Evolutionary conservation across 2,113 vertebrate species (phyloP).

Genomic region (Vombatus ursinus): DNA sequence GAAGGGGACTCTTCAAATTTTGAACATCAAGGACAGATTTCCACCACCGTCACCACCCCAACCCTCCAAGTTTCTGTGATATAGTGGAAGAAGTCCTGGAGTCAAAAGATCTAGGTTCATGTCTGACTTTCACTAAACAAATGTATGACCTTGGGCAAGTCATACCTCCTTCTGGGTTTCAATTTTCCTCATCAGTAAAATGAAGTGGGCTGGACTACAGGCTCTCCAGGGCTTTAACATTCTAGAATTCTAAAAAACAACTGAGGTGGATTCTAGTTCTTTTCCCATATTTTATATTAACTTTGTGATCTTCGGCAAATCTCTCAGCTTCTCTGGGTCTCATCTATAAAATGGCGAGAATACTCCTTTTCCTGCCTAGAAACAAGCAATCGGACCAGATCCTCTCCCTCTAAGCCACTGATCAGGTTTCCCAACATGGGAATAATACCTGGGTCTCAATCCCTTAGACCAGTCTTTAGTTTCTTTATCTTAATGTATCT

Average conservation of each 20-base stretch:
- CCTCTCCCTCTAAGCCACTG: neutral
- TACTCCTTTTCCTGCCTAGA: slow-evolving; percentile 32
- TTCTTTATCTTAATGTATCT: slow-evolving; percentile 49
- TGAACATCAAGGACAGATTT: slow-evolving; percentile 18
- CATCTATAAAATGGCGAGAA: slow-evolving; percentile 26
- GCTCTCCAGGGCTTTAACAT: neutral
- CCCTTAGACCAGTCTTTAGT: neutral
- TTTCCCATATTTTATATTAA: neutral
- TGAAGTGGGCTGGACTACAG: neutral
- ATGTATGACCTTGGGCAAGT: neutral
- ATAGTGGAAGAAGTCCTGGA: neutral
- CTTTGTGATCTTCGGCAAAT: slow-evolving; percentile 43
- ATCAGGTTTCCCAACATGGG: neutral
- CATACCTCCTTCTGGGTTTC: neutral
- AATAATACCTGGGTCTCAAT: neutral
- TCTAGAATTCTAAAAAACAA: neutral
- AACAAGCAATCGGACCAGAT: neutral
- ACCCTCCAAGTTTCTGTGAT: neutral
- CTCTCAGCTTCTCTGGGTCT: slow-evolving; percentile 23
- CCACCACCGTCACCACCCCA: neutral
- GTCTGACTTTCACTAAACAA: neutral
- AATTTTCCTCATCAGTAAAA: neutral
- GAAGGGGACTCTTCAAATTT: neutral
- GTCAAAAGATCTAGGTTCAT: neutral
- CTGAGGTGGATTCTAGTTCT: neutral